phyloP scores from a whole-genome alignment of 2,888 invertebrate species.

The Formica aserva region DNA sequence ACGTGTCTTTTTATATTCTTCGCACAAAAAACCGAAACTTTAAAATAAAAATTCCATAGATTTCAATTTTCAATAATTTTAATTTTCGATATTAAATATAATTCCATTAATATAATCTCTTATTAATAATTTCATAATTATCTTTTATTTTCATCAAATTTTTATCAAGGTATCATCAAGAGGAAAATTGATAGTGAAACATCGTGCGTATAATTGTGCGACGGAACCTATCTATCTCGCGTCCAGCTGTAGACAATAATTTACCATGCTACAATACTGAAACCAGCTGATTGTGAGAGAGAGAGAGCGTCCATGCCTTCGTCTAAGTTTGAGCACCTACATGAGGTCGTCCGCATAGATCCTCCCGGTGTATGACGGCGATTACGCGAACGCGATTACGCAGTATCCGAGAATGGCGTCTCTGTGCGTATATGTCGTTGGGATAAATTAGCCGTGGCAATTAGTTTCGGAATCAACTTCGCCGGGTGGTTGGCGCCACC shows the following conservation, averaged over 20 bases:
- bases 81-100: not conserved
- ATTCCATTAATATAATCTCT: not conserved
- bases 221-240: constrained; percentile 10
- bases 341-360: not conserved
- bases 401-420: constrained; percentile 78
- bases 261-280: not conserved
- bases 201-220: constrained; percentile 29
- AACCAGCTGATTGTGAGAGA: not conserved
- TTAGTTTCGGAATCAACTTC: constrained; percentile 85
- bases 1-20: not conserved
- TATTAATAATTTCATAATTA: not conserved
- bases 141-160: not conserved
- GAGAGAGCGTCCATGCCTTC: not conserved
- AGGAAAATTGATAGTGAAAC: not conserved
- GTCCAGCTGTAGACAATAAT: constrained; percentile 30
- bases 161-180: not conserved
- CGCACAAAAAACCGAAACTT: not conserved
- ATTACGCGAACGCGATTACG: constrained; percentile 75
- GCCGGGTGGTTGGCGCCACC: constrained; percentile 85
- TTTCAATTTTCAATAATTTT: not conserved
- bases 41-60: not conserved
- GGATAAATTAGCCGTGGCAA: constrained; percentile 85
- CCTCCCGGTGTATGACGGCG: constrained; percentile 44
- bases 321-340: constrained; percentile 44
- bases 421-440: constrained; percentile 81